Base-by-base conservation (phyloP, 2,113 vertebrate species). In the Micromys minutus region DNA sequence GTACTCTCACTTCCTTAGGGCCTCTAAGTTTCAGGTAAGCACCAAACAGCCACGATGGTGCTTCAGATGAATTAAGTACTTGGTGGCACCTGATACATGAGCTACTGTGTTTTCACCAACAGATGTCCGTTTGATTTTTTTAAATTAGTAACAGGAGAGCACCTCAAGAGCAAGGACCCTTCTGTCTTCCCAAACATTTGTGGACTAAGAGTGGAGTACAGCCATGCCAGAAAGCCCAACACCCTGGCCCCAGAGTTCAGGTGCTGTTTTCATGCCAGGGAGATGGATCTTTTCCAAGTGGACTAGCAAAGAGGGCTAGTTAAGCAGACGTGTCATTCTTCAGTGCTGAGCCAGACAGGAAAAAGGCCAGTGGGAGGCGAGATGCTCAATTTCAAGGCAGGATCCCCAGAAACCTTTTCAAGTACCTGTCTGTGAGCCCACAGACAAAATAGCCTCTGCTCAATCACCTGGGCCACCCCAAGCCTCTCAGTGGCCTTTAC, bases 31-130 rank as follows among this genome's bases (percentile, higher is more conserved):
- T 85, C 61, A 65, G 55, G 81, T 8, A 16, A 22, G 63, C 94
- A 80, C 89, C 84, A 92, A 63, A 93, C 22, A 81, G 5, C 74
- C n/a, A 57, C 19, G 45, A 72, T 81, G 55, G 89, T 85, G 61
- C 42, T 83, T 94, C 72, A 69, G 76, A 63, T 69, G 42, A 94
- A 76, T 63, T 69, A 61, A 93, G 92, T 69, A 94, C 88, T 81
- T 63, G 88, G 57, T 0, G 1, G 76, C 81, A 74, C 74, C 79
- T 87, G 84, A 79, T 8, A 55, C 0, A 63, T 1, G n/a, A 93
- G 34, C 61, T 22, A 52, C 75, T 76, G 6, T 29, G 50, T n/a
- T 74, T 94, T 39, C 45, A 31, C 71, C 42, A 84, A 71, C 47
- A 50, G 67, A 95, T 52, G 72, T 95, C 67, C 72, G 65, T 88